Evolutionary conservation across 2,888 invertebrate genomes (phyloP).

Genomic region (Acrobasis repandana): DNA sequence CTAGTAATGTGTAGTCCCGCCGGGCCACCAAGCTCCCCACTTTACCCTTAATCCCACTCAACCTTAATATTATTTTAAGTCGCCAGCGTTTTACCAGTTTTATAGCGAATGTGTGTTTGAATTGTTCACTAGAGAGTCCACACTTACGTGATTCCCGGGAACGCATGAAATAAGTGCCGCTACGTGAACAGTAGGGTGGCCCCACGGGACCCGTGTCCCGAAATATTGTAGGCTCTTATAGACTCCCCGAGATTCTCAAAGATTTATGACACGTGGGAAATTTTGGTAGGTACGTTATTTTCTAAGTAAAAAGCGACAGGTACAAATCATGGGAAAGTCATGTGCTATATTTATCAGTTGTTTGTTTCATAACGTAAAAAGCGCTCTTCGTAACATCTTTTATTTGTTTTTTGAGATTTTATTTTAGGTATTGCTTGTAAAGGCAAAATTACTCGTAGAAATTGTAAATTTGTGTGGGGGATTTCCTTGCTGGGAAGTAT

Average conservation of each 20-base stretch:
- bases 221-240: conserved; percentile 12
- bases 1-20: too few species aligned
- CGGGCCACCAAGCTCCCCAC: too few species aligned
- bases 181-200: conserved; percentile 24
- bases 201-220: conserved; percentile 14
- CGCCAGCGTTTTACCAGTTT: neutral
- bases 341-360: neutral
- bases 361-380: neutral
- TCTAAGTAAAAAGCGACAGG: neutral
- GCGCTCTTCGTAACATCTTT: neutral
- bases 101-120: conserved; percentile 33
- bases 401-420: too few species aligned
- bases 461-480: too few species aligned
- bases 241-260: conserved; percentile 7
- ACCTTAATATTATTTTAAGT: neutral
- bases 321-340: neutral
- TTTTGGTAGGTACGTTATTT: conserved; percentile 2
- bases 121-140: conserved; percentile 38
- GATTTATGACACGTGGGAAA: conserved; percentile 5
- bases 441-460: too few species aligned
- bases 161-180: conserved; percentile 35
- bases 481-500: too few species aligned
- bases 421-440: too few species aligned
- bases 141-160: conserved; percentile 36
- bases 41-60: neutral